A percentile compares a stretch with the other conserved stretches of the same genome.
These are phyloP conservation scores for Hirtodrosophila alboralis DNA, from an alignment of 2,888 invertebrate genomes.

Conservation along the genomic window DNA sequence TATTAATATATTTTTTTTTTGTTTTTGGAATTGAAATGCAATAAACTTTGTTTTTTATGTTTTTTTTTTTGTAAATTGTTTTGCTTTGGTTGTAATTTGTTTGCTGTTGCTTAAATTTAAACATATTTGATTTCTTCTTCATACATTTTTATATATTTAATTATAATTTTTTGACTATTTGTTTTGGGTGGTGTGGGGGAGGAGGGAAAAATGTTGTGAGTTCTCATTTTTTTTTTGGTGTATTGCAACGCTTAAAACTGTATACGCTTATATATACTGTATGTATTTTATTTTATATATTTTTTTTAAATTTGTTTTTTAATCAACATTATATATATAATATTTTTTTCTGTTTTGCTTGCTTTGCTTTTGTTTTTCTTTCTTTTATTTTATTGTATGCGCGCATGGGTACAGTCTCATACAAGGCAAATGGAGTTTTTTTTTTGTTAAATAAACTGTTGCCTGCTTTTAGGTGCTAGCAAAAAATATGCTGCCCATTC, in stretches of 20 bases:
- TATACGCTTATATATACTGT: slow-evolving; percentile 34
- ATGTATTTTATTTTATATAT: too few species aligned
- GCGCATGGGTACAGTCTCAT: slow-evolving; percentile 17
- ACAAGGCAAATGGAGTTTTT: slow-evolving; percentile 9
- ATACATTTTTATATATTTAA: neutral
- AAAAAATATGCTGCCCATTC: slow-evolving; percentile 7
- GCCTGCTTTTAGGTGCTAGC: slow-evolving; percentile 38
- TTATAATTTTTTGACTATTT: slow-evolving; percentile 15
- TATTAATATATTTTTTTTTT: slow-evolving; percentile 5
- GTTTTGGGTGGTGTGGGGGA: too few species aligned
- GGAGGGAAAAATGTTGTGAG: slow-evolving; percentile 22
- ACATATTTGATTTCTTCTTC: slow-evolving; percentile 35
- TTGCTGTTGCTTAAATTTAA: slow-evolving; percentile 21
- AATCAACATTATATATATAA: too few species aligned
- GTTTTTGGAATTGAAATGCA: slow-evolving; percentile 52
- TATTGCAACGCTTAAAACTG: slow-evolving; percentile 42
- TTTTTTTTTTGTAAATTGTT: slow-evolving; percentile 50
- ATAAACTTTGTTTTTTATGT: too few species aligned
- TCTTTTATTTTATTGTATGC: slow-evolving; percentile 13
- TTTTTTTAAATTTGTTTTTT: too few species aligned
- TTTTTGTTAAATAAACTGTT: slow-evolving; percentile 13
- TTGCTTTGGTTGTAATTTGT: slow-evolving; percentile 30
- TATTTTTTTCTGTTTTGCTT: neutral
- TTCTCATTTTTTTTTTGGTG: too few species aligned
- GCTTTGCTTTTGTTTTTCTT: neutral